These are phyloP conservation scores for Chitala chitala DNA, from an alignment of 2,113 vertebrate genomes.

Conservation along the genomic window DNA sequence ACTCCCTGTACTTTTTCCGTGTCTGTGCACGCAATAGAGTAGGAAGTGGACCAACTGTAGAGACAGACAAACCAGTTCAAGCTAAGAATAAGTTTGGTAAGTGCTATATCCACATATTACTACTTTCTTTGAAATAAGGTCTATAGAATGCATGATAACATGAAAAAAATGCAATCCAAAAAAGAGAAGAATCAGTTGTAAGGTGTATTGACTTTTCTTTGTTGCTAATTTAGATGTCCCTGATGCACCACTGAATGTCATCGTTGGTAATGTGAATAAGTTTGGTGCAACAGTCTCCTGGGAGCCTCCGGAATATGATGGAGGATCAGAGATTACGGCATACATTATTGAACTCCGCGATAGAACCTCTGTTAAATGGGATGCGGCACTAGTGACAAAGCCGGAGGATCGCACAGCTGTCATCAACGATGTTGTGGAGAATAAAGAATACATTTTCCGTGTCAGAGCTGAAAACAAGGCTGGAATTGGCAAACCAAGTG, in stretches of 20 bases:
- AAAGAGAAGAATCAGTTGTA: neutral
- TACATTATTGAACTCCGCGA: slow-evolving; percentile 89
- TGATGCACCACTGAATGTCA: slow-evolving; percentile 84
- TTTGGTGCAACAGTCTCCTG: slow-evolving; percentile 88
- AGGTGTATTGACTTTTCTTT: neutral
- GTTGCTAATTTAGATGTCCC: slow-evolving; percentile 76
- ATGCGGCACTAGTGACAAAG: slow-evolving; percentile 76
- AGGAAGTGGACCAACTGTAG: slow-evolving; percentile 82
- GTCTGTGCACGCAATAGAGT: slow-evolving; percentile 92
- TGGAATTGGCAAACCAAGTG: slow-evolving; percentile 88
- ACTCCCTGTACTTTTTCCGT: slow-evolving; percentile 89
- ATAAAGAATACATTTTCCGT: slow-evolving; percentile 96
- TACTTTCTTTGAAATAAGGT: neutral
- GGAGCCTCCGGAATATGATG: slow-evolving; percentile 85
- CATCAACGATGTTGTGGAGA: slow-evolving; percentile 93
- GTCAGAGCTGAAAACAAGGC: slow-evolving; percentile 91
- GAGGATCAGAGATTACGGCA: slow-evolving; percentile 87
- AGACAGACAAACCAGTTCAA: slow-evolving; percentile 87
- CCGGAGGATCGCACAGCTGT: slow-evolving; percentile 75
- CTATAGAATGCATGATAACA: neutral
- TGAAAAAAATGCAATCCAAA: too few species aligned
- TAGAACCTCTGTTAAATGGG: slow-evolving; percentile 86
- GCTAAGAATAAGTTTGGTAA: slow-evolving; percentile 95
- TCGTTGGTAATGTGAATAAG: slow-evolving; percentile 78
- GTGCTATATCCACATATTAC: slow-evolving; percentile 27